phyloP scores from a whole-genome alignment of 2,113 vertebrate genomes.

The Macaca nemestrina region DNA sequence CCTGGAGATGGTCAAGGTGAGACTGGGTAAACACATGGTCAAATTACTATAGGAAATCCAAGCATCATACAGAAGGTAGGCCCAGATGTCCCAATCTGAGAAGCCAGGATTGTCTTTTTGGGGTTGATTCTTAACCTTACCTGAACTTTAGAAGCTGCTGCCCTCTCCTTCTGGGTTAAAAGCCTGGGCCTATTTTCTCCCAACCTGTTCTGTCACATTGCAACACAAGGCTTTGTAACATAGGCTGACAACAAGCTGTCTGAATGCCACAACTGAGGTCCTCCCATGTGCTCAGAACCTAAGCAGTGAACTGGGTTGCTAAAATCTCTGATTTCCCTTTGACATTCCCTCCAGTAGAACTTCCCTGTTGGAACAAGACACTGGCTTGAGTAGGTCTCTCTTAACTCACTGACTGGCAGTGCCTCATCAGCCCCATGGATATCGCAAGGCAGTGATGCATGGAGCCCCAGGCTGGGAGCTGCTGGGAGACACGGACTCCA shows the following conservation, averaged over 20 bases:
- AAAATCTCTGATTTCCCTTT: background rate
- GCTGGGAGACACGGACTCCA: background rate
- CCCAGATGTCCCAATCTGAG: background rate
- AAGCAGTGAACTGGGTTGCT: background rate
- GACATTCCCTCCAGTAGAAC: background rate
- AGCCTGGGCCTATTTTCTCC: background rate
- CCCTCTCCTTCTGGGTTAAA: background rate
- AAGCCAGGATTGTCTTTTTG: background rate
- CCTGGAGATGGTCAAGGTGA: background rate
- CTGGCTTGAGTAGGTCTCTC: background rate
- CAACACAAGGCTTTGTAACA: background rate
- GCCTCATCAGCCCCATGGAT: background rate
- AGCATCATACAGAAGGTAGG: background rate
- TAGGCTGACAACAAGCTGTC: background rate
- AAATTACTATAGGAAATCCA: background rate
- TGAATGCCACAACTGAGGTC: background rate
- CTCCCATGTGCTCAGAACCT: background rate
- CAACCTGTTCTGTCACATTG: background rate
- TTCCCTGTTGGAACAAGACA: background rate
- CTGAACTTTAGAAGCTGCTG: background rate
- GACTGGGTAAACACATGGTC: background rate
- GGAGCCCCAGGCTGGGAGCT: background rate
- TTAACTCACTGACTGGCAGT: rapidly evolving
- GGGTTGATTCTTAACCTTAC: background rate
- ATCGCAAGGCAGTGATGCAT: rapidly evolving